Conservation (phyloP, 1,140 invertebrate species). For the Lordiphosa mommai region DNA sequence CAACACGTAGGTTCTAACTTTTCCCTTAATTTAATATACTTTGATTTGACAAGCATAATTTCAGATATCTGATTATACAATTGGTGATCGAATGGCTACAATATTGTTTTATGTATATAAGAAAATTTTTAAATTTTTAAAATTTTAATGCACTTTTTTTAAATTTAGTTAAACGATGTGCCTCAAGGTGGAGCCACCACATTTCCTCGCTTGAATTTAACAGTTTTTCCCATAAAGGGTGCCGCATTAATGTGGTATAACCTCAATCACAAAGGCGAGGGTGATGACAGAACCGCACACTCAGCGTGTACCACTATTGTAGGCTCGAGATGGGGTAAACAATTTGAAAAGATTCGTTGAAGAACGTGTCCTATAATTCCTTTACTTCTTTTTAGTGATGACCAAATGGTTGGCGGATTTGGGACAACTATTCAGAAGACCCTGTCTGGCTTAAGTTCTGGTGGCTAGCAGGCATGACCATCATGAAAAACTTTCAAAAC, state of each 20-base stretch:
- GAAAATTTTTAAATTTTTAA: too few species aligned
- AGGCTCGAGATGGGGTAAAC: slow-evolving; percentile 28
- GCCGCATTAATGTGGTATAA: slow-evolving; percentile 97
- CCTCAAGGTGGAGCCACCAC: neutral
- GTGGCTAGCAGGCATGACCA: too few species aligned
- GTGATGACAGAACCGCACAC: slow-evolving; percentile 93
- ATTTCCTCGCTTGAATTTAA: neutral
- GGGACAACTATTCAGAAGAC: too few species aligned
- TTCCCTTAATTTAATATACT: neutral
- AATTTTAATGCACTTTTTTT: too few species aligned
- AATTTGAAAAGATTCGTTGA: too few species aligned
- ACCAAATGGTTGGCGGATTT: too few species aligned
- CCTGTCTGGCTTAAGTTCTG: too few species aligned
- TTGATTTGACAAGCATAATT: neutral
- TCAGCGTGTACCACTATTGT: slow-evolving; percentile 64
- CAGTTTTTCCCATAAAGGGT: slow-evolving; percentile 86
- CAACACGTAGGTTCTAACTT: neutral
- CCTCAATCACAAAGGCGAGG: slow-evolving; percentile 92
- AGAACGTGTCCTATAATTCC: too few species aligned
- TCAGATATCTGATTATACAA: too few species aligned
- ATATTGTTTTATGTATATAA: neutral
- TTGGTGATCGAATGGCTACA: neutral
- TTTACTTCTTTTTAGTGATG: too few species aligned
- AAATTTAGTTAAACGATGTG: neutral
- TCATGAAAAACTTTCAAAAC: too few species aligned